These are phyloP conservation scores for Lophius piscatorius DNA, from an alignment of 2,113 vertebrate genomes.

Conservation along the genomic window DNA sequence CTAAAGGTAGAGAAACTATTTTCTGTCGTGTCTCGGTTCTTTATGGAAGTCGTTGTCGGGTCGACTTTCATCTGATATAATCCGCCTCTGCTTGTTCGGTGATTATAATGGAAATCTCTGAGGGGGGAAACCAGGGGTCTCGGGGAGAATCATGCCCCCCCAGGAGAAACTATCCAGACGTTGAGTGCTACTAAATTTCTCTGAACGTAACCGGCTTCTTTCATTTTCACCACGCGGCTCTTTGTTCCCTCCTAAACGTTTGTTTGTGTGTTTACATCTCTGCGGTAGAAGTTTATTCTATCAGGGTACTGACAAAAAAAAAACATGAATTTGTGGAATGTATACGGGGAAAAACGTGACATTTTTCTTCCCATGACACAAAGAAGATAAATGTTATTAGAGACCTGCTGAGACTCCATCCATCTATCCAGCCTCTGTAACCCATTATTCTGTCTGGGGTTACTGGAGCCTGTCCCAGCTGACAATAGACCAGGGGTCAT, in stretches of 20 bases:
- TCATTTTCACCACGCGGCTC: conserved; percentile 28
- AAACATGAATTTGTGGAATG: not conserved
- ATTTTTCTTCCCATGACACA: too few relatives aligned
- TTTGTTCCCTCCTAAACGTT: not conserved
- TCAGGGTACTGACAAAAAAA: too few relatives aligned
- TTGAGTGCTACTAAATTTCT: conserved; percentile 22
- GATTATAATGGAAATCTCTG: conserved; percentile 49
- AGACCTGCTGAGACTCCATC: too few relatives aligned
- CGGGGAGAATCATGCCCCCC: conserved; percentile 3
- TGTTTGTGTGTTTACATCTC: not conserved
- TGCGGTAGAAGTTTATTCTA: too few relatives aligned
- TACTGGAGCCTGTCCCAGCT: too few relatives aligned
- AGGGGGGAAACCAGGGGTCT: conserved; percentile 24
- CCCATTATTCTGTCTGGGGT: too few relatives aligned
- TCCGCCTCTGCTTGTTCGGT: conserved; percentile 15
- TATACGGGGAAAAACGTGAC: too few relatives aligned
- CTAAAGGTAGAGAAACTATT: too few relatives aligned
- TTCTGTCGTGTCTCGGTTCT: conserved; percentile 5
- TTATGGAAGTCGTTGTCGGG: conserved; percentile 25
- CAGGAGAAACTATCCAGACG: conserved; percentile 34
- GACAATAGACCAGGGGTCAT: too few relatives aligned
- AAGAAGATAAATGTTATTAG: too few relatives aligned
- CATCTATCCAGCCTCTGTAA: too few relatives aligned
- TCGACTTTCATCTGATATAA: conserved; percentile 53
- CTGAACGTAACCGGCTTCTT: conserved; percentile 33